Conservation (phyloP, 2,797 vertebrate species). For the Helicolenus hilgendorfi region DNA sequence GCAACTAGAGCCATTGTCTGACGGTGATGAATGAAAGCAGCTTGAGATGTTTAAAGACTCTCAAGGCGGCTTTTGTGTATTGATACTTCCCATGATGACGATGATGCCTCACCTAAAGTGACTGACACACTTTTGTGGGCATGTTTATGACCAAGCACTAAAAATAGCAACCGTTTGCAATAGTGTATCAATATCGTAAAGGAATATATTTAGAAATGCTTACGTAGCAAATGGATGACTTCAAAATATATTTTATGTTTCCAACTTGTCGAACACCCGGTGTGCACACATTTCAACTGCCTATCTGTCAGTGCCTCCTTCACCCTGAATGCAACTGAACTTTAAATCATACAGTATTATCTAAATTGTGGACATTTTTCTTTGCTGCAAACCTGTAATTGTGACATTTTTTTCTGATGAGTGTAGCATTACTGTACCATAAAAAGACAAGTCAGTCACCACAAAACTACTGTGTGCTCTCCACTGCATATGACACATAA, state of each 20-base stretch:
- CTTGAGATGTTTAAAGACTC: slow-evolving; percentile 13
- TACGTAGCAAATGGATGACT: too few species aligned
- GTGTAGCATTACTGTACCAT: slow-evolving; percentile 73
- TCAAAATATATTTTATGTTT: neutral
- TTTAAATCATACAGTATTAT: slow-evolving; percentile 60
- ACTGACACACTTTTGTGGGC: neutral
- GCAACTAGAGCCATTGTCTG: slow-evolving; percentile 50
- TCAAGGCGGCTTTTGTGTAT: neutral
- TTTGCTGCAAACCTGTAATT: slow-evolving; percentile 65
- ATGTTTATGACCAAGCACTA: neutral
- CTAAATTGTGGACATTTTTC: slow-evolving; percentile 59
- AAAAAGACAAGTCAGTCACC: slow-evolving; percentile 74
- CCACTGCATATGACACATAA: slow-evolving; percentile 25
- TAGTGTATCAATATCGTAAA: neutral
- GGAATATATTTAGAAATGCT: neutral
- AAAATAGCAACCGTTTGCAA: neutral
- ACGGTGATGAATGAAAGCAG: slow-evolving; percentile 24
- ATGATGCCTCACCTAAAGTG: neutral
- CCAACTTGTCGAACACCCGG: neutral
- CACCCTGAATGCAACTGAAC: slow-evolving; percentile 17
- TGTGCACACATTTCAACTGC: neutral
- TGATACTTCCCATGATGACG: slow-evolving; percentile 2
- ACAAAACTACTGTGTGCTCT: slow-evolving; percentile 56
- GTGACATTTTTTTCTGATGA: slow-evolving; percentile 37
- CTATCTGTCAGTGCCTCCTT: slow-evolving; percentile 4